Base-by-base conservation (phyloP, 2,113 vertebrate genomes). In the Misgurnus anguillicaudatus region DNA sequence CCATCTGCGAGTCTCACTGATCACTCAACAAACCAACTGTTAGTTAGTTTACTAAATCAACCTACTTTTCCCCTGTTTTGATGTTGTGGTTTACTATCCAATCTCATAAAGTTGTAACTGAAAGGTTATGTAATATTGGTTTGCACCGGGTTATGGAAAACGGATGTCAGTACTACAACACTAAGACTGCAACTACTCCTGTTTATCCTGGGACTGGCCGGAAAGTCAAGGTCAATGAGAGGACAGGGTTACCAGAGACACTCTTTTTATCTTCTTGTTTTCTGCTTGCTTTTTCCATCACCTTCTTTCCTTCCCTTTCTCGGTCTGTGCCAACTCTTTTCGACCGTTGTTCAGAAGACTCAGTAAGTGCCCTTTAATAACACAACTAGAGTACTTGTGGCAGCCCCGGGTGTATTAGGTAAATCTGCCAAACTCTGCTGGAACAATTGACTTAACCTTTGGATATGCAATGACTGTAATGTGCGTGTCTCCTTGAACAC, bases 391-490 rank as follows among this genome's bases (percentile, higher is more conserved):
- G 53, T 57, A n/a, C 51, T 41, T 51, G 45, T 58, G 45, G 45
- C 57, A 38, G n/a, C 48, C 39, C 42, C 1, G 42, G 55, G 24
- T 60, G 9, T 62, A 57, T 67, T 47, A 70, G 53, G 55, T 78
- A 68, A 69, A 24, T 21, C 57, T 51, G 17, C 53, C 70, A 73
- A 51, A 14, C 47, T 48, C 48, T 51, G 48, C 48, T 73, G 70
- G 53, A 73, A 73, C 51, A 73, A 73, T 21, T 79, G 66, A 51
- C 57, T 41, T 63, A 79, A 72, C 68, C 55, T 74, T 74, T 74
- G 51, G 16, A 60, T 47, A 19, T 42, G 7, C 16, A 66, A 57
- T 47, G 65, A 13, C 13, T 69, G 36, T 69, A 53, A 39, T 74
- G 57, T 42, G 24, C 24, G 17, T 42, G 51, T 71, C 48, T 57